phyloP scores from a whole-genome alignment of 2,888 invertebrate genomes.

The Napeogenes sylphis region DNA sequence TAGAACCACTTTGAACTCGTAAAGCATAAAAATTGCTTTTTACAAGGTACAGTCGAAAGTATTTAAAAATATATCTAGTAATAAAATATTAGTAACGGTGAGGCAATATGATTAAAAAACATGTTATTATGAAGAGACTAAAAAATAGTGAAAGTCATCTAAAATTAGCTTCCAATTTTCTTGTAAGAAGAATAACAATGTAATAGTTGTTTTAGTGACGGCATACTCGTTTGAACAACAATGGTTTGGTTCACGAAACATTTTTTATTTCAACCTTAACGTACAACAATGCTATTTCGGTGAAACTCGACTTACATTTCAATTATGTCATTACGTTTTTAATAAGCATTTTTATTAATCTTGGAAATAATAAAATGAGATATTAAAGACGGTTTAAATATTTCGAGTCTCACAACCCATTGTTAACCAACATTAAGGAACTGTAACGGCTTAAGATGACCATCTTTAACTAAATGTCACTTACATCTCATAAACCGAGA shows the following conservation, averaged over 20 bases:
- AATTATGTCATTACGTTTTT: background rate
- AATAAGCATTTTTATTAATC: slow-evolving; percentile 12
- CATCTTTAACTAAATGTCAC: too few species aligned
- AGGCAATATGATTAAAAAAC: too few species aligned
- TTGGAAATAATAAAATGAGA: slow-evolving; percentile 19
- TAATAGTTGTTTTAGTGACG: slow-evolving; percentile 17
- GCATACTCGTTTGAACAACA: slow-evolving; percentile 3
- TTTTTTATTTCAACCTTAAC: too few species aligned
- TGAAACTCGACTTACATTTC: too few species aligned
- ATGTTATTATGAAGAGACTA: too few species aligned
- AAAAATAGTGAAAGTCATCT: slow-evolving; percentile 17
- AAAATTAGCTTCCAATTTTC: slow-evolving; percentile 17
- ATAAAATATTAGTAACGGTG: too few species aligned
- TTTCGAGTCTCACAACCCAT: slow-evolving; percentile 9
- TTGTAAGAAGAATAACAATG: slow-evolving; percentile 17
- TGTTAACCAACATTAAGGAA: slow-evolving; percentile 11
- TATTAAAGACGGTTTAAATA: slow-evolving; percentile 15
- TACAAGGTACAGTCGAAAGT: too few species aligned
- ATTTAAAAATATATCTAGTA: too few species aligned
- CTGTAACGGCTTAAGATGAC: slow-evolving; percentile 11
- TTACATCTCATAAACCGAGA: too few species aligned
- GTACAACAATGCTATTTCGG: too few species aligned
- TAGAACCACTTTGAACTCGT: too few species aligned
- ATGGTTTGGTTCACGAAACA: background rate
- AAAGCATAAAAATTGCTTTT: too few species aligned